phyloP scores from a whole-genome alignment of 2,113 vertebrate genomes.

The Phoenicopterus ruber region DNA sequence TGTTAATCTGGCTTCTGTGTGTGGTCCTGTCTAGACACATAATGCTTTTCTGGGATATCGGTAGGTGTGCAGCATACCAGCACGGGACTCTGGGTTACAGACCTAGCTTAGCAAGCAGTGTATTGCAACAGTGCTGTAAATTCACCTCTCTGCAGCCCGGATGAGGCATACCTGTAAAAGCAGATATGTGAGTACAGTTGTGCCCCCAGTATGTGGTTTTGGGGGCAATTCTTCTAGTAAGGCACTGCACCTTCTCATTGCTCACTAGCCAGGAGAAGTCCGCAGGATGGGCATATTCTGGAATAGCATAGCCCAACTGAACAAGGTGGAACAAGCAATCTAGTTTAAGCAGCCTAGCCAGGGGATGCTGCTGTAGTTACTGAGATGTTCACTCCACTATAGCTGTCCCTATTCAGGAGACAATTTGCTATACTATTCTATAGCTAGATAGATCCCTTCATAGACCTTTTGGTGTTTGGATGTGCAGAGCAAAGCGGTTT shows the following conservation, averaged over 20 bases:
- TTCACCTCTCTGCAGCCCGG: neutral
- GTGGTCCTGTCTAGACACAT: neutral
- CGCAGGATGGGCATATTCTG: neutral
- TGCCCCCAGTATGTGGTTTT: neutral
- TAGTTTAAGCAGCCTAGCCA: neutral
- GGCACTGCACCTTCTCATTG: fast-evolving
- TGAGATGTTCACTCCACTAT: neutral
- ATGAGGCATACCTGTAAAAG: neutral
- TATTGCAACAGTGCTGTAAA: neutral
- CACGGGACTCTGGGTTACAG: neutral
- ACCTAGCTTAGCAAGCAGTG: neutral
- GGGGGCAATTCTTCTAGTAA: neutral
- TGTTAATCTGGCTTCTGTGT: neutral
- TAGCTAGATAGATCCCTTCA: neutral
- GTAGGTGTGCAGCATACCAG: neutral
- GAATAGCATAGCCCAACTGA: neutral
- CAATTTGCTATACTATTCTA: neutral
- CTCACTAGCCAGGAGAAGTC: neutral
- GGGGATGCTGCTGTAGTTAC: neutral
- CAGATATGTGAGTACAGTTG: neutral
- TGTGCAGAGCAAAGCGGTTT: neutral
- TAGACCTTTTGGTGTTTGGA: neutral
- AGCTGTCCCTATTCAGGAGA: neutral
- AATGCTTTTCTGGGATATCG: neutral
- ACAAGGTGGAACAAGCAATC: neutral